Evolutionary conservation across 1,140 invertebrate genomes (phyloP).

Genomic region (Medauroidea extradentata): DNA sequence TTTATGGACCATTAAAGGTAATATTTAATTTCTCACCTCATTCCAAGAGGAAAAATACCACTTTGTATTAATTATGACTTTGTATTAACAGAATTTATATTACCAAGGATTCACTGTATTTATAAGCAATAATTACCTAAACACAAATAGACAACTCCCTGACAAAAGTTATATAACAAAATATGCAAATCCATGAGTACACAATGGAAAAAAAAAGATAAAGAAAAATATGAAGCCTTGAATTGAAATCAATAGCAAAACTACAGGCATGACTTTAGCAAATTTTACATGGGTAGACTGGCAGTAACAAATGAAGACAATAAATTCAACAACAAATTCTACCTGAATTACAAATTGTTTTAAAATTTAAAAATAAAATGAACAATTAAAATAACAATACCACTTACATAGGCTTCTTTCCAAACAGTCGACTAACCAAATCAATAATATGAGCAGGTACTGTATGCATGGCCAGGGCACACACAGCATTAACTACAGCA

Average conservation of each 20-base stretch:
- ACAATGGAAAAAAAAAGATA: not conserved
- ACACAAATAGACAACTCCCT: too few relatives aligned
- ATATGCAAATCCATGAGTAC: too few relatives aligned
- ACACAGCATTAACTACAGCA: slow-evolving; percentile 39
- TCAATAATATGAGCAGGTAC: slow-evolving; percentile 68
- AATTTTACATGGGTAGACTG: not conserved
- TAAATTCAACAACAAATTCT: not conserved
- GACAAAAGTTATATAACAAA: too few relatives aligned
- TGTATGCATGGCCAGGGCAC: slow-evolving; percentile 42
- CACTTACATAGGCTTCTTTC: slow-evolving; percentile 70
- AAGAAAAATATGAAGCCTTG: not conserved
- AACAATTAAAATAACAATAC: slow-evolving; percentile 13
- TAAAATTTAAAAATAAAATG: not conserved
- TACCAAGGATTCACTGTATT: too few relatives aligned
- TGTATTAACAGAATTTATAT: too few relatives aligned
- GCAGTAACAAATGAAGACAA: not conserved
- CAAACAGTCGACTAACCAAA: slow-evolving; percentile 50
- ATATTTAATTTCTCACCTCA: too few relatives aligned
- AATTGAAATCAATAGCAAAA: not conserved
- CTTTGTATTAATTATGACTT: too few relatives aligned
- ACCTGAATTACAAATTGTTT: not conserved
- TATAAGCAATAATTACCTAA: too few relatives aligned
- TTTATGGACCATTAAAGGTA: too few relatives aligned
- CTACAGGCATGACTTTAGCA: not conserved
- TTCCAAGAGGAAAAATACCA: too few relatives aligned